Evolutionary conservation across 2,888 invertebrate species (phyloP), one percentile per base, ranked within the genome.

Genomic region (Penaeus monodon): DNA sequence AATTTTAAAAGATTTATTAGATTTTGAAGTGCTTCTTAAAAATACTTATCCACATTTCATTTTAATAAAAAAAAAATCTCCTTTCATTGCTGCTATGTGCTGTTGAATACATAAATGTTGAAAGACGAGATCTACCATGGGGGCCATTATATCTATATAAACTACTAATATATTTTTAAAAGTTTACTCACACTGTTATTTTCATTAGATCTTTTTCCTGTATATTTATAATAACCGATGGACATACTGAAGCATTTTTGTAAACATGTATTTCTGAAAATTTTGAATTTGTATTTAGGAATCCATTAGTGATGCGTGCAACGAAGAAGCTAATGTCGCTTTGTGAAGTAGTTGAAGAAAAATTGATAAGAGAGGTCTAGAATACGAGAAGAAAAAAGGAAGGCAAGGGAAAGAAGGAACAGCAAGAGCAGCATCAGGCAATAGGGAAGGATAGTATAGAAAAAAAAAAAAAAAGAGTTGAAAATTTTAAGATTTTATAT

Each of bases 341-440:
- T 0, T 97, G 97, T 92, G 94, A 95, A 12, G 93, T 93, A 24
- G 98, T 98, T 92, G 94, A 95, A 79, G 93, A 94, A 80, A 94
- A 87, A 44, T 29, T 87, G 33, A 73, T 83, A 74, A 84, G 68
- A 73, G 87, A 74, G 87, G 63, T 63, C n/a, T 8, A 63, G 38
- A 22, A 33, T 83, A 7, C 64, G 80, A 73, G 65, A 81, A 65
- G 85, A 85, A 24, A 85, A 85, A 66, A 70, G 29, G 27, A 85
- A 65, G 14, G 80, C 73, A 38, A 85, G 74, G 49, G 74, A 70
- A 64, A 80, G 66, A 85, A 85, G 49, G 80, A 57, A 57, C n/a
- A 66, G 57, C 27, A 68, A 66, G 14, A 44, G 17, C 57, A 49
- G 38, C 76, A 77, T 27, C 77, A 65, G 24, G 24, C 33, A 44